These are phyloP conservation scores for Aphelocoma californica DNA, from an alignment of 2,797 vertebrate species.

Conservation along the genomic window DNA sequence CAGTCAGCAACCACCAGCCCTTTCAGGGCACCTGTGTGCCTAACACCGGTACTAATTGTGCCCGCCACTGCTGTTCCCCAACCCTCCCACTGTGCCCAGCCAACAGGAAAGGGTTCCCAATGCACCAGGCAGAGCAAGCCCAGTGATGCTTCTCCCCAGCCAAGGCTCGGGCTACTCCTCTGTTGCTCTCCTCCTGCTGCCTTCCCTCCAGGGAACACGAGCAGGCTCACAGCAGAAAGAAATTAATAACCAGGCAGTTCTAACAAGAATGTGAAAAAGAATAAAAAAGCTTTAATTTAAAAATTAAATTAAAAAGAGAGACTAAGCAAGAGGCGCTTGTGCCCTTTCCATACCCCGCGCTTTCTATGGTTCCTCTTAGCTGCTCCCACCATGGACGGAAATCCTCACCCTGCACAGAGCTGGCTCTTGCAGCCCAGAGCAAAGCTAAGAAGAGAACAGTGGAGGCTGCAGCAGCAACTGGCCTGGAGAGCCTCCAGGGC, in stretches of 20 bases:
- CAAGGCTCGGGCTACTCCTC: background rate
- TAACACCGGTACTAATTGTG: rapidly evolving
- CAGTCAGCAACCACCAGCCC: too few species aligned
- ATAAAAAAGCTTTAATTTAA: constrained; percentile 73
- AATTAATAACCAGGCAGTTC: constrained; percentile 23
- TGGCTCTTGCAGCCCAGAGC: background rate
- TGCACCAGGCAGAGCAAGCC: background rate
- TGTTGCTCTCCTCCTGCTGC: background rate
- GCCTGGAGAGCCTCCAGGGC: constrained; percentile 31
- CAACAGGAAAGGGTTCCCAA: background rate
- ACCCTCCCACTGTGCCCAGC: background rate
- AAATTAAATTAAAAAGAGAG: constrained; percentile 62
- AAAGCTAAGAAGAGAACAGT: constrained; percentile 10
- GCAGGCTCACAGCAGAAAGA: background rate
- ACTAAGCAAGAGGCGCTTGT: constrained; percentile 33
- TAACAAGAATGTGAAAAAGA: constrained; percentile 49
- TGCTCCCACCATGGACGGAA: background rate
- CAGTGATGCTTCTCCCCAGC: background rate
- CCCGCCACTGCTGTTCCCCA: background rate
- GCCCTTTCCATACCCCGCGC: background rate
- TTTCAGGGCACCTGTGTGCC: rapidly evolving
- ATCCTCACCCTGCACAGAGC: background rate
- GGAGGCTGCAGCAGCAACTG: constrained; percentile 7
- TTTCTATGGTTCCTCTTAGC: background rate
- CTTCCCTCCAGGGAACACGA: rapidly evolving